Evolutionary conservation across 1,140 invertebrate species (phyloP).

Genomic region (Papilio glaucus): DNA sequence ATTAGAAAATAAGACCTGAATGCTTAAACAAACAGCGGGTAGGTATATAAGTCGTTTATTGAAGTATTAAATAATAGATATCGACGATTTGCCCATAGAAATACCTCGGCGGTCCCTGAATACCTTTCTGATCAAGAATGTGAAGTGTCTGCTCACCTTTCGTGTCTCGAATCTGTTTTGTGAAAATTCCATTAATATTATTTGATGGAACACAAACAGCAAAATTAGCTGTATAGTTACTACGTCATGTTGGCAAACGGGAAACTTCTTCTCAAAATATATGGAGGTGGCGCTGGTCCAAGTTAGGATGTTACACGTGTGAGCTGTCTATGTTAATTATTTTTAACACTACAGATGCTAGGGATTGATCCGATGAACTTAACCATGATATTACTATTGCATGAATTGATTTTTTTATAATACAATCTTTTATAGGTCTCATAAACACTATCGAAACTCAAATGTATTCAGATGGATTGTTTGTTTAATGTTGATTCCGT

Average conservation of each 20-base stretch:
- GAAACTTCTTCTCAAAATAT: slow-evolving; percentile 19
- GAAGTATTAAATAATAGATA: not conserved
- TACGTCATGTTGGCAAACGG: slow-evolving; percentile 23
- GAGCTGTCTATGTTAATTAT: slow-evolving; percentile 9
- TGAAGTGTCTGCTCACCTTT: not conserved
- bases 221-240: slow-evolving; percentile 10
- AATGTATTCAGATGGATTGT: too few species aligned
- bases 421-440: too few species aligned
- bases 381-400: too few species aligned
- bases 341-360: not conserved
- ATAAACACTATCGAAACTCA: too few species aligned
- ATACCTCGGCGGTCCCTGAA: not conserved
- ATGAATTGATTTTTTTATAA: too few species aligned
- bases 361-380: not conserved
- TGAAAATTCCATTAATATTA: slow-evolving; percentile 18
- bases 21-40: not conserved
- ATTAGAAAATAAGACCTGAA: too few species aligned
- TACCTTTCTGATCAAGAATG: slow-evolving; percentile 26
- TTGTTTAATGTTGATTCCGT: too few species aligned
- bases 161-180: slow-evolving; percentile 2
- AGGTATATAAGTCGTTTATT: not conserved
- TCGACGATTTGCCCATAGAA: not conserved
- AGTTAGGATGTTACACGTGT: slow-evolving; percentile 13
- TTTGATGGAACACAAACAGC: not conserved
- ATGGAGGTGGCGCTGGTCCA: slow-evolving; percentile 14